Conservation (phyloP, 2,888 invertebrate species). For the Lydus trimaculatus region DNA sequence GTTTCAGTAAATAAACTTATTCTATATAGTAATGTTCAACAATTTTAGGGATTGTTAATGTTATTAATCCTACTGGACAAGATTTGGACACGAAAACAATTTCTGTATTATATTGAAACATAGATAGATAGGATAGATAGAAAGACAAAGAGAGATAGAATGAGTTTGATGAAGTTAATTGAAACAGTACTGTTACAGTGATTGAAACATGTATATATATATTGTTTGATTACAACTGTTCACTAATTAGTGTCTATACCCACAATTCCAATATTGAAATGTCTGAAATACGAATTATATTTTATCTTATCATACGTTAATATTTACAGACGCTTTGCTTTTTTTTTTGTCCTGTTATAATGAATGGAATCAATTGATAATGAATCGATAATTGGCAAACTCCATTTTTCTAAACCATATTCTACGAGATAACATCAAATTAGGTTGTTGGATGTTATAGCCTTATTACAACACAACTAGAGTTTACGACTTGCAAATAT, state of each 20-base stretch:
- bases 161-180: neutral
- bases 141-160: neutral
- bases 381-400: neutral
- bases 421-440: neutral
- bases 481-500: neutral
- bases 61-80: neutral
- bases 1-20: neutral
- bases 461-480: neutral
- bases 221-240: conserved; percentile 21
- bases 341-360: neutral
- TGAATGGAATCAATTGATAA: neutral
- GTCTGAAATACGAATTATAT: conserved; percentile 24
- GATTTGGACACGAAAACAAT: neutral
- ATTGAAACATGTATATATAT: conserved; percentile 19
- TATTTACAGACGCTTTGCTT: conserved; percentile 22
- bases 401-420: neutral
- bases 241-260: conserved; percentile 30
- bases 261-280: conserved; percentile 25
- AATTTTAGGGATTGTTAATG: neutral
- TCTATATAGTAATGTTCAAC: neutral
- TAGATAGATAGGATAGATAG: neutral
- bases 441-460: neutral
- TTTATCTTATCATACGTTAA: conserved; percentile 24
- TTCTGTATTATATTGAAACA: no score
- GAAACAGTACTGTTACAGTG: neutral